Conservation (phyloP, 1,140 invertebrate species). For the Tribolium castaneum region DNA sequence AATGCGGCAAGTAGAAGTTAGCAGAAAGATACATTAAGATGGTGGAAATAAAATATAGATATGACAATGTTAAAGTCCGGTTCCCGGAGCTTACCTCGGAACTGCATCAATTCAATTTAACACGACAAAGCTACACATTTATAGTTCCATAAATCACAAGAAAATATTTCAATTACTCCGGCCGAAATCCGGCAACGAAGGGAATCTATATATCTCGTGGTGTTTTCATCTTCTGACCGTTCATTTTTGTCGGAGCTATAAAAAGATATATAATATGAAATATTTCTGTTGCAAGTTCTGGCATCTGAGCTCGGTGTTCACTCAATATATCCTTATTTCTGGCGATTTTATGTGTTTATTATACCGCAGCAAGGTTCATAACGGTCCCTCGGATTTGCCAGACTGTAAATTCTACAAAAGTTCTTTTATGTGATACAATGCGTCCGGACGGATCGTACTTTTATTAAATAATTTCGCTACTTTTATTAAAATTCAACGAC, state of each 20-base stretch:
- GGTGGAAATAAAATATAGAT: conserved; percentile 13
- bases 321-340: conserved; percentile 64
- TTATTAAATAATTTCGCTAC: conserved; percentile 27
- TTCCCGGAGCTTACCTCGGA: conserved; percentile 39
- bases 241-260: conserved; percentile 56
- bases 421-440: conserved; percentile 41
- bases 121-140: conserved; percentile 59
- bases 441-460: conserved; percentile 29
- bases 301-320: conserved; percentile 56
- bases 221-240: conserved; percentile 57
- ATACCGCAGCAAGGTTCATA: conserved; percentile 62
- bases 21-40: conserved; percentile 2
- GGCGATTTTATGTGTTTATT: conserved; percentile 63
- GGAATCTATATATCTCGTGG: conserved; percentile 56
- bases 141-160: conserved; percentile 53
- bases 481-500: conserved; percentile 29
- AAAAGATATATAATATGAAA: conserved; percentile 62
- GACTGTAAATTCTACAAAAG: conserved; percentile 58
- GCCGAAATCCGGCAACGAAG: conserved; percentile 46
- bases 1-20: background rate
- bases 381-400: conserved; percentile 58
- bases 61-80: conserved; percentile 28
- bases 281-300: conserved; percentile 60
- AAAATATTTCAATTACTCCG: conserved; percentile 62
- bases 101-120: conserved; percentile 60